phyloP scores from a whole-genome alignment of 2,797 vertebrate genomes.

The Notoglanidium macrostoma region DNA sequence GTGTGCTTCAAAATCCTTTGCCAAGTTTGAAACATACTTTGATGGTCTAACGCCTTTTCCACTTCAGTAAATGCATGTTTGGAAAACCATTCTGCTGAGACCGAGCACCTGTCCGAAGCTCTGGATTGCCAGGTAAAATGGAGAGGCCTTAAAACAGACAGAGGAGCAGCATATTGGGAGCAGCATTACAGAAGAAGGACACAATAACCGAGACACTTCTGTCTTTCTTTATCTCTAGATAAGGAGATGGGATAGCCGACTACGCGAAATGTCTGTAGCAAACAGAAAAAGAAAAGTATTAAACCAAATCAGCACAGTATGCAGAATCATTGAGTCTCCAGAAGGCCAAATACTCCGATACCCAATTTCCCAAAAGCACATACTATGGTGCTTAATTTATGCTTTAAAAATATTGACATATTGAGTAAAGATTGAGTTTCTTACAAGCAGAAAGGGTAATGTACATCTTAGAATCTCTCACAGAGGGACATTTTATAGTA shows the following conservation, averaged over 20 bases:
- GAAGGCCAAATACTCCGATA: constrained; percentile 22
- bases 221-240: constrained; percentile 36
- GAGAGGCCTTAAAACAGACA: constrained; percentile 34
- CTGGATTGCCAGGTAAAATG: constrained; percentile 6
- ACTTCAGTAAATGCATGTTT: constrained; percentile 10
- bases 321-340: constrained; percentile 2
- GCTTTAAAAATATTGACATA: neutral
- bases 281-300: constrained; percentile 33
- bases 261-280: constrained; percentile 19
- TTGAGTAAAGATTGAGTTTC: neutral
- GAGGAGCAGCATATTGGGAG: constrained; percentile 53
- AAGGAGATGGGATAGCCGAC: constrained; percentile 33
- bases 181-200: constrained; percentile 49
- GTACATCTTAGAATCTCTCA: neutral
- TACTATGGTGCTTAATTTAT: neutral
- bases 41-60: constrained; percentile 18
- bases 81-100: constrained; percentile 44
- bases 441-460: neutral
- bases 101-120: constrained; percentile 31
- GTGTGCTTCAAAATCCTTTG: constrained; percentile 29
- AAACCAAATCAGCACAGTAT: constrained; percentile 24
- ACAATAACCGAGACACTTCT: neutral
- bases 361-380: neutral
- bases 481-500: neutral
- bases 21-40: neutral